Conservation (phyloP, 2,888 invertebrate species). For the Tetragonula carbonaria region DNA sequence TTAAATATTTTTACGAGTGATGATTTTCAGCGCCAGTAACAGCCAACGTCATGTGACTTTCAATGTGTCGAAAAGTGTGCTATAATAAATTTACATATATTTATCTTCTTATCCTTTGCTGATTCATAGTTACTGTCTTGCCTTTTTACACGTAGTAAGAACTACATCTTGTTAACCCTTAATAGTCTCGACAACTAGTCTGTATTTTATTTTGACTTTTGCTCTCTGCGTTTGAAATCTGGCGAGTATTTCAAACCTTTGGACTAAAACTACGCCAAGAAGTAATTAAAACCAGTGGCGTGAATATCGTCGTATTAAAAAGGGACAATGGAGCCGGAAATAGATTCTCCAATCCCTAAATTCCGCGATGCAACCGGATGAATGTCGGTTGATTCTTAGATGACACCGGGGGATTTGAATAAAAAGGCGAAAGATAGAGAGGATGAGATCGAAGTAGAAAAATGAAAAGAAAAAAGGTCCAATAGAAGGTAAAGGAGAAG, state of each 20-base stretch:
- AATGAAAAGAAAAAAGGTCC: conserved; percentile 35
- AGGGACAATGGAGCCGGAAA: background rate
- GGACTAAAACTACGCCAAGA: background rate
- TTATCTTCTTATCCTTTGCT: too few relatives aligned
- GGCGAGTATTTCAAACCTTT: background rate
- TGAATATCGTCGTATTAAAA: background rate
- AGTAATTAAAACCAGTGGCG: background rate
- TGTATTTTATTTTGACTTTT: too few relatives aligned
- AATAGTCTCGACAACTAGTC: too few relatives aligned
- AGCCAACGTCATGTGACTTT: too few relatives aligned
- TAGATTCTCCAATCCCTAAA: conserved; percentile 23
- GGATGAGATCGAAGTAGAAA: conserved; percentile 30
- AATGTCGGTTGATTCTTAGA: conserved; percentile 62
- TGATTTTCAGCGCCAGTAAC: too few relatives aligned
- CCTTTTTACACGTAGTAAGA: too few relatives aligned
- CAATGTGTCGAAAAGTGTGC: too few relatives aligned
- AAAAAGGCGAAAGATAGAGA: conserved; percentile 50
- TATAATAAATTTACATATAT: too few relatives aligned
- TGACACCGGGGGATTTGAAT: conserved; percentile 65
- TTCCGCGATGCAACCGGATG: conserved; percentile 47
- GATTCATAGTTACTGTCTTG: too few relatives aligned
- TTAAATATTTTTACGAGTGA: too few relatives aligned
- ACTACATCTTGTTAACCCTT: too few relatives aligned
- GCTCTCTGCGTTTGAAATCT: background rate
- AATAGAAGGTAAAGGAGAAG: conserved; percentile 45